Percentiles rank a stretch among this genome's conserved stretches.
Evolutionary conservation across 2,113 vertebrate genomes (phyloP).

Genomic region (Zosterops hypoxanthus): DNA sequence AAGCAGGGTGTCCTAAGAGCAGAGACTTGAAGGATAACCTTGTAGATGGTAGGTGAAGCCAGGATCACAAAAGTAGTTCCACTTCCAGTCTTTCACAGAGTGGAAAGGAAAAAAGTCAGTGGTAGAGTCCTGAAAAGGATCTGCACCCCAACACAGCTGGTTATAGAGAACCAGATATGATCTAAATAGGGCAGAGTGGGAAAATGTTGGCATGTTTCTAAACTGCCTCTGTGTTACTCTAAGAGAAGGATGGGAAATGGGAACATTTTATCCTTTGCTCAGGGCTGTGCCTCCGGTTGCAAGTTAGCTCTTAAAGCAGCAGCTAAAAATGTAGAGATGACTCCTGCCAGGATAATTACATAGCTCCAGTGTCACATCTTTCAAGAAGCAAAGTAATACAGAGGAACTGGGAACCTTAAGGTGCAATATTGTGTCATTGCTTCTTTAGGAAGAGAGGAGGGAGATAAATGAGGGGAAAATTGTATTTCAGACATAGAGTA

Average conservation of each 20-base stretch:
- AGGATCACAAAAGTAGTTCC: not conserved
- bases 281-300: not conserved
- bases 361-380: not conserved
- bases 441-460: not conserved
- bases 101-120: not conserved
- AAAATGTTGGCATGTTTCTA: not conserved
- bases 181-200: not conserved
- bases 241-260: not conserved
- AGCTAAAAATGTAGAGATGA: not conserved
- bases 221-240: not conserved
- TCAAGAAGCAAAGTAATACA: not conserved
- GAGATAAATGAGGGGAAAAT: not conserved
- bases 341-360: slow-evolving; percentile 37
- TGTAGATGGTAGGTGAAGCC: not conserved
- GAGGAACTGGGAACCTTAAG: not conserved
- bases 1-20: not conserved
- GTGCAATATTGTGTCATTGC: not conserved
- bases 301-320: not conserved
- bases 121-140: not conserved
- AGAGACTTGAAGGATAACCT: not conserved
- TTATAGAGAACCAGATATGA: not conserved
- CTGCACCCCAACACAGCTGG: not conserved
- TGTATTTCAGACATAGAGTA: not conserved
- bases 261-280: not conserved
- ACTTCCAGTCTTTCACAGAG: not conserved